Base-by-base conservation (phyloP, 2,113 vertebrate genomes). In the Chionodraco myersi region DNA sequence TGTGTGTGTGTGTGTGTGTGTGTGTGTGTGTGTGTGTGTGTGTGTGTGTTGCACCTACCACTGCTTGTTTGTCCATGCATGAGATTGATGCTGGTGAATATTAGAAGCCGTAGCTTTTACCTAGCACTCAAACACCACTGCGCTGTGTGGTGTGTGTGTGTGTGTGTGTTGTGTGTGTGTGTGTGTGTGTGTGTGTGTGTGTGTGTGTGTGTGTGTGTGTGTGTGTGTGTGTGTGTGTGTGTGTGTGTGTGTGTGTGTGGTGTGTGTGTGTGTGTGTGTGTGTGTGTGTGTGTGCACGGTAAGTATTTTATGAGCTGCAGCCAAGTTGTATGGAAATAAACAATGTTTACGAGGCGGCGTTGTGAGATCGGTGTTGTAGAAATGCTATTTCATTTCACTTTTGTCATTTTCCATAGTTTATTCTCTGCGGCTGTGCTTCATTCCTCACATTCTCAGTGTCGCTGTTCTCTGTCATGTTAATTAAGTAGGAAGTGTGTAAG, bases 321-420 rank as follows among this genome's bases (percentile, higher is more conserved):
- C 85, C 85, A 85, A 48, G 56, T 44, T 75, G 84, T 62, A 78
- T 77, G 77, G 57, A 83, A 88, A 82, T 82, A 82, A 85, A 84
- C 69, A 54, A 83, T 52, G 64, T 85, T 85, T 81, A 89, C 51
- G 72, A 83, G 77, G 70, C 36, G 3, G 3, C 11, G 59, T 52
- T 7, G 73, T 64, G 69, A 77, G 72, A 83, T 65, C 26, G 15
- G 5, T 15, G 76, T 75, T 10, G 67, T 36, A 74, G 67, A 75
- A 82, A 79, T 14, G 70, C 63, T 80, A 66, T 86, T 81, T 85
- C 72, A 81, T 79, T 80, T 85, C 47, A 47, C 16, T 71, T 83
- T 83, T 79, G 69, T 83, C 64, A 56, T 81, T 76, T 73, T 76
- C 56, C 61, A 75, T 77, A 53, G 77, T 73, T 75, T 72, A 44